phyloP scores from a whole-genome alignment of 2,888 invertebrate species.

The Acrocera orbiculus region DNA sequence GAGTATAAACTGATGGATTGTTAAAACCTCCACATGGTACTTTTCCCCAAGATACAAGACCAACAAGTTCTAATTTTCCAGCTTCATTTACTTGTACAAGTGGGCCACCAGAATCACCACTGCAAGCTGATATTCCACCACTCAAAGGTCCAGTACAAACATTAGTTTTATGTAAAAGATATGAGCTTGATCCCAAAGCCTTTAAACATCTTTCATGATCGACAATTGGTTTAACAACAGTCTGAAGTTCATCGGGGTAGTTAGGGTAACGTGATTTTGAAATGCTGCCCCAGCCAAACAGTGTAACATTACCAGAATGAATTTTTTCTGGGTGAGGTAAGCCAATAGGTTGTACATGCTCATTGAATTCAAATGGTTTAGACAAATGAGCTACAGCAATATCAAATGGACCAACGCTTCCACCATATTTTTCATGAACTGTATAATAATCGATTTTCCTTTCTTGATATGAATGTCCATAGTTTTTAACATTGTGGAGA shows the following conservation, averaged over 20 bases:
- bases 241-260: conserved; percentile 18
- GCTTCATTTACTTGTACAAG: conserved; percentile 13
- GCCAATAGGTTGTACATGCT: conserved; percentile 22
- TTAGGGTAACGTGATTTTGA: conserved; percentile 1
- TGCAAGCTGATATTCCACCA: conserved; percentile 29
- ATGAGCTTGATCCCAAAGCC: neutral
- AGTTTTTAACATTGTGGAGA: conserved; percentile 23
- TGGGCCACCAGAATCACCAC: conserved; percentile 29
- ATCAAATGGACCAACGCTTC: conserved; percentile 34
- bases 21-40: conserved; percentile 28
- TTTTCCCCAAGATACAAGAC: conserved; percentile 35
- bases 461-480: conserved; percentile 19
- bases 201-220: conserved; percentile 3
- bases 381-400: conserved; percentile 33
- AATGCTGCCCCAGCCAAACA: conserved; percentile 20
- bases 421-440: conserved; percentile 22
- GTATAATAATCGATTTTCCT: conserved; percentile 19
- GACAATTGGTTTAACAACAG: conserved; percentile 13
- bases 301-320: conserved; percentile 19
- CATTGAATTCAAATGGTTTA: conserved; percentile 19
- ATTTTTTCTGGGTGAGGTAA: conserved; percentile 22
- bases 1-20: conserved; percentile 31
- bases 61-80: conserved; percentile 18
- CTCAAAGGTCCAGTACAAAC: conserved; percentile 8
- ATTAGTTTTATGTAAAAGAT: conserved; percentile 9